Conservation (phyloP, 2,113 vertebrate species). For the Sardina pilchardus region DNA sequence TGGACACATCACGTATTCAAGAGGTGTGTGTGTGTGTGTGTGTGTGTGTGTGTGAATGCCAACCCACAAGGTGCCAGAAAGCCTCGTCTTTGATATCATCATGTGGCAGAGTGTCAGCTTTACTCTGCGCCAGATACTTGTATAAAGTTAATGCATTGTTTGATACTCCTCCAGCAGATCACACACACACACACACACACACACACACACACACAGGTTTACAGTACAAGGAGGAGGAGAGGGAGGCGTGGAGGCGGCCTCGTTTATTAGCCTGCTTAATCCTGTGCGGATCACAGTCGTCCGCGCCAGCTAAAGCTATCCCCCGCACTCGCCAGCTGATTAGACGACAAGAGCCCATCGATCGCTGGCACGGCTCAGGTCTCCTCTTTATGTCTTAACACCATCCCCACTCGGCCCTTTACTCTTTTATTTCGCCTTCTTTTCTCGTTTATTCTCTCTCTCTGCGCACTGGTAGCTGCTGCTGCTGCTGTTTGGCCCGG, state of each 20-base stretch:
- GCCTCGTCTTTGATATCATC: conserved; percentile 66
- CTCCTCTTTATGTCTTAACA: conserved; percentile 14
- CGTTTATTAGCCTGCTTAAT: conserved; percentile 5
- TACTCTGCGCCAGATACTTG: background rate
- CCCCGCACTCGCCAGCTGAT: background rate
- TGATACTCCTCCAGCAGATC: background rate
- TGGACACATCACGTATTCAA: background rate
- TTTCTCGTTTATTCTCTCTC: background rate
- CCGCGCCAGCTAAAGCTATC: background rate
- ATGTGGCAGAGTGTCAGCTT: background rate
- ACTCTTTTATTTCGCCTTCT: background rate
- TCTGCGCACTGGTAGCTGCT: background rate
- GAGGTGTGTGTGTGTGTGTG: conserved; percentile 15
- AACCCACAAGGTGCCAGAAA: conserved; percentile 67
- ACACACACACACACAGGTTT: conserved; percentile 3
- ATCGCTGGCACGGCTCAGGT: background rate
- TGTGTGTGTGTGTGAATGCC: conserved; percentile 40
- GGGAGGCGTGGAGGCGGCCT: background rate
- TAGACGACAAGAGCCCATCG: background rate
- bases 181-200: background rate
- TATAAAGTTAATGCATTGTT: background rate
- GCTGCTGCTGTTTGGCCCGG: background rate
- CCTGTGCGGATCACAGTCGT: background rate
- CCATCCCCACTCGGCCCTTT: background rate
- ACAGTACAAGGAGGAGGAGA: background rate